A percentile compares a stretch with the other conserved stretches of the same genome.
Conservation (phyloP, 2,888 invertebrate genomes). For the Sinopyrophorus schimmeli region DNA sequence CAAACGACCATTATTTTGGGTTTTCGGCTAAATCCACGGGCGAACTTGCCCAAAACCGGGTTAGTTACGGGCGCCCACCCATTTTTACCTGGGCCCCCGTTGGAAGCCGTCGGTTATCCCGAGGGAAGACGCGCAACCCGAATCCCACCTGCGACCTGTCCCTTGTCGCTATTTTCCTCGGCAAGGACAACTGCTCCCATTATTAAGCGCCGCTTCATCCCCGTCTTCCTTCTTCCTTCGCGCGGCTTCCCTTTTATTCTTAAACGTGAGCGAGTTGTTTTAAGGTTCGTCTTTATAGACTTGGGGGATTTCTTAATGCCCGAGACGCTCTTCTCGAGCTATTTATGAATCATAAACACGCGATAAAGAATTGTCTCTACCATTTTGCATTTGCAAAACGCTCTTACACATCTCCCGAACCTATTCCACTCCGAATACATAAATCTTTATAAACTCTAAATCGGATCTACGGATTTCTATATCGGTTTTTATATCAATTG, state of each 20-base stretch:
- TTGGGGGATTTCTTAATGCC: conserved; percentile 36
- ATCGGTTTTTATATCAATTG: no score
- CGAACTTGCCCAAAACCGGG: conserved; percentile 17
- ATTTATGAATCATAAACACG: conserved; percentile 42
- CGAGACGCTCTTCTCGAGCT: conserved; percentile 35
- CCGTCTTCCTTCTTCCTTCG: conserved; percentile 22
- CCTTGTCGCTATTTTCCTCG: conserved; percentile 36
- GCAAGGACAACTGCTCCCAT: conserved; percentile 36
- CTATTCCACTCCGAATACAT: no score
- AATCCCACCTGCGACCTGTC: conserved; percentile 40
- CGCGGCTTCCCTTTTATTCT: conserved; percentile 20
- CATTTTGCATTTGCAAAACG: conserved; percentile 19
- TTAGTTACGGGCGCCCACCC: no score
- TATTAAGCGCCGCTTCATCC: conserved; percentile 28
- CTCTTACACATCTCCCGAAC: no score
- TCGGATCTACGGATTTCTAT: no score
- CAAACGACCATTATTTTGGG: no score
- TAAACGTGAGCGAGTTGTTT: conserved; percentile 19
- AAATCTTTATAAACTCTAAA: no score
- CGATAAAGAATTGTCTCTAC: conserved; percentile 37
- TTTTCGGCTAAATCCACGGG: no score
- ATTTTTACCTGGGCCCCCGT: no score
- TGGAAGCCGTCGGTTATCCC: conserved; percentile 31
- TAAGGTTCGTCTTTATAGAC: conserved; percentile 33
- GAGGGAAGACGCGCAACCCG: conserved; percentile 40